Percentiles rank a stretch among this genome's conserved stretches.
Evolutionary conservation across 2,888 invertebrate genomes (phyloP).

Genomic region (Oeneis ivallda): DNA sequence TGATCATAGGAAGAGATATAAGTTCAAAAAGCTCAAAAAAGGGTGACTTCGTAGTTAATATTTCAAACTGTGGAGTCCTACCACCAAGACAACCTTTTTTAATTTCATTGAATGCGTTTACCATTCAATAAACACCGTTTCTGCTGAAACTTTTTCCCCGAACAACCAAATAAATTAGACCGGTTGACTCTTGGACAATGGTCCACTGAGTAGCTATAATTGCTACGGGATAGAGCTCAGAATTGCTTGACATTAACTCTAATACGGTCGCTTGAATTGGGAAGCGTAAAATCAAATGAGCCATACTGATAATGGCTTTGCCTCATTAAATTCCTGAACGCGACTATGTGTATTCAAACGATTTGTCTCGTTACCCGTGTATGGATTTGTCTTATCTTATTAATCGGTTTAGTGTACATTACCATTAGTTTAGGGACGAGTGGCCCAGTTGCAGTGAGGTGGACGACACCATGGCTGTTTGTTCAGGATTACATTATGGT

Average conservation of each 20-base stretch:
- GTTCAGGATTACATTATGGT: too few relatives aligned
- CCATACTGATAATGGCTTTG: constrained; percentile 61
- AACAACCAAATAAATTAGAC: constrained; percentile 10
- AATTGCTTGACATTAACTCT: constrained; percentile 52
- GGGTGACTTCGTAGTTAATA: constrained; percentile 22
- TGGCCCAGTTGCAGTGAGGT: too few relatives aligned
- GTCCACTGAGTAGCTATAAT: constrained; percentile 3
- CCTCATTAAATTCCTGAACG: constrained; percentile 59
- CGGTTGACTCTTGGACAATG: constrained; percentile 9
- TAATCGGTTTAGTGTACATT: constrained; percentile 4
- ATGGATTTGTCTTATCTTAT: constrained; percentile 19
- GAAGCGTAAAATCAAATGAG: constrained; percentile 68
- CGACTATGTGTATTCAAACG: constrained; percentile 40
- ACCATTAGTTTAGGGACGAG: not conserved
- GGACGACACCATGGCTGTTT: too few relatives aligned
- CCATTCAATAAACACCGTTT: constrained; percentile 26
- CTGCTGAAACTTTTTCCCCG: constrained; percentile 17
- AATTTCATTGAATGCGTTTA: constrained; percentile 27
- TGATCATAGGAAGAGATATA: too few relatives aligned
- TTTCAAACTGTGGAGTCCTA: constrained; percentile 12
- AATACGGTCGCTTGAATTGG: constrained; percentile 55
- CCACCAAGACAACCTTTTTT: constrained; percentile 16
- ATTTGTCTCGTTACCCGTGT: constrained; percentile 28
- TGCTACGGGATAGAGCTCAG: constrained; percentile 49
- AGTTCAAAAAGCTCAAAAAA: too few relatives aligned